Base-by-base conservation (phyloP, 1,140 invertebrate genomes). In the Atta cephalotes region DNA sequence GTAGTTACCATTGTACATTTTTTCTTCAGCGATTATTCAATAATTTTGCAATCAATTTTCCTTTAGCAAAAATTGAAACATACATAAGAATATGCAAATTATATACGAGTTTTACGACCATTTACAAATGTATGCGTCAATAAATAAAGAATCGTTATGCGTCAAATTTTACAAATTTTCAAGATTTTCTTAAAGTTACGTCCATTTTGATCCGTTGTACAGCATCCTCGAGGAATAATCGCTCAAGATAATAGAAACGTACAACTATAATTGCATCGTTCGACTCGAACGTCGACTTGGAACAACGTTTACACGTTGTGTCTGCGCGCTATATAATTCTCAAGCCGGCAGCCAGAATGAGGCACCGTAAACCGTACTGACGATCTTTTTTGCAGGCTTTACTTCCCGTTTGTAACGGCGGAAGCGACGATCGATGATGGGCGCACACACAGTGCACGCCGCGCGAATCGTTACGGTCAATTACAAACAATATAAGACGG, bases 401-500 rank as follows among this genome's bases (percentile, higher is more conserved):
- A 51, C 60, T 71, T 65, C 65, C 45, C 78, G 53, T 78, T 65
- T 79, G 74, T 85, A 85, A 85, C 60, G 82, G 71, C 82, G 82
- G 82, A 85, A 88, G 63, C 77, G 71, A 72, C 58, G 85, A 81
- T 71, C 71, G 87, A 88, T 76, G 80, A 84, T 80, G 87, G 58
- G 58, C 77, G 53, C 82, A 58, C 87, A 31, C 71, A 77, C 82
- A 84, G 82, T 51, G 71, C 62, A 51, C 60, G 45, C 35, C 56
- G 72, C 70, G 70, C 68, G 28, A 77, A 80, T 86, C 63, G 79
- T 84, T 78, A 85, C 74, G 84, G 78, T 85, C 86, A 91, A 91
- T 91, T 91, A 91, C 78, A 81, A 88, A 91, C 82, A 90, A 90
- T 87, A 80, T 63, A 66, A 68, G 68, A 65, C 53, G 86, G 51